Evolutionary conservation across 1,140 invertebrate genomes (phyloP).

Genomic region (Tetramorium alpestre): DNA sequence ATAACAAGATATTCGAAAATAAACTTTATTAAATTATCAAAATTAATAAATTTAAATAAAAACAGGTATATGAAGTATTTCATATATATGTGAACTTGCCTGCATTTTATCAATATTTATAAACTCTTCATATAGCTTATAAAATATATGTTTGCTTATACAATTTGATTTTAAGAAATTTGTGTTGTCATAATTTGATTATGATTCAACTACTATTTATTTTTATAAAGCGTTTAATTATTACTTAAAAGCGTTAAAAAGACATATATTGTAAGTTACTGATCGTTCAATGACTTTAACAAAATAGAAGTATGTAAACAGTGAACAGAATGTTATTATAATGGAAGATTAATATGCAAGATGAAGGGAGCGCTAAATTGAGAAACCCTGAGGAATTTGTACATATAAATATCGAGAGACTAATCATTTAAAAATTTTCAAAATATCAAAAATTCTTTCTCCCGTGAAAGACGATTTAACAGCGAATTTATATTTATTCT

Average conservation of each 20-base stretch:
- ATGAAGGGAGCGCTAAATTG: neutral
- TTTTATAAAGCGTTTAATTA: neutral
- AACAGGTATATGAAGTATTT: neutral
- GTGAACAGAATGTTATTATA: neutral
- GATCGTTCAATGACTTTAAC: neutral
- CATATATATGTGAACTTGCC: neutral
- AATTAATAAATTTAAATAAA: neutral
- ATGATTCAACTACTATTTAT: neutral
- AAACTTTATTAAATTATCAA: neutral
- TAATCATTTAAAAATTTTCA: neutral
- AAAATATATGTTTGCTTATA: conserved; percentile 2
- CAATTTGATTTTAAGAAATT: conserved; percentile 23
- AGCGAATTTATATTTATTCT: conserved; percentile 8
- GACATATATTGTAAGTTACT: neutral
- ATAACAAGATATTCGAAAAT: neutral
- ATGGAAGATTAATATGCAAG: neutral
- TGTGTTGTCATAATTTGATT: neutral
- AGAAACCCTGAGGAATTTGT: conserved; percentile 13
- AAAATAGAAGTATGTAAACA: neutral
- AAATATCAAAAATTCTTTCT: conserved; percentile 14
- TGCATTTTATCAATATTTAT: neutral
- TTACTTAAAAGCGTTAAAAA: neutral
- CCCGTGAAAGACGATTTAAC: conserved; percentile 9
- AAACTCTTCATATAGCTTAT: neutral
- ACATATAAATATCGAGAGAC: neutral